phyloP scores from a whole-genome alignment of 2,113 vertebrate genomes.

The Boulengeromyrus knoepffleri region DNA sequence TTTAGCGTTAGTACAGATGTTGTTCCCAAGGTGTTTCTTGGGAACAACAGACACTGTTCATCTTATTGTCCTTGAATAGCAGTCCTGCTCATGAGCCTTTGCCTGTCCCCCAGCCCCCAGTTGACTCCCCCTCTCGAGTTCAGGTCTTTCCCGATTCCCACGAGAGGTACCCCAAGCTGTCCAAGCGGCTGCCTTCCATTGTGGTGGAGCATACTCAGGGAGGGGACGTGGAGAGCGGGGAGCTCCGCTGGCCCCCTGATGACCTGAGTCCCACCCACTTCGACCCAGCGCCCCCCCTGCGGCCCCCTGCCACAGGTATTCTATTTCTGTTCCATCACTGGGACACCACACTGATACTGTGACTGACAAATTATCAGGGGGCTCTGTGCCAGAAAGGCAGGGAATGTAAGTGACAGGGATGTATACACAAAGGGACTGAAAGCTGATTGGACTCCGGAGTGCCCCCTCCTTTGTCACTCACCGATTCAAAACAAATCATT shows the following conservation, averaged over 20 bases:
- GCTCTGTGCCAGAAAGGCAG: neutral
- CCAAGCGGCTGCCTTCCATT: slow-evolving; percentile 79
- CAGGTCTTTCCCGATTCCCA: slow-evolving; percentile 73
- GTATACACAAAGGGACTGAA: too few relatives aligned
- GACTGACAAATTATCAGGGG: neutral
- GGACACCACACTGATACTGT: neutral
- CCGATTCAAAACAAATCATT: too few relatives aligned
- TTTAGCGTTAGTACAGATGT: neutral
- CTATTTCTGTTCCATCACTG: neutral
- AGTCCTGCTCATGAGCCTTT: neutral
- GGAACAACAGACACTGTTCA: neutral
- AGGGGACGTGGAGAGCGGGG: slow-evolving; percentile 78
- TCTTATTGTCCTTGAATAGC: neutral
- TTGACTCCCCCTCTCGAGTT: neutral
- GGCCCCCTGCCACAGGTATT: neutral
- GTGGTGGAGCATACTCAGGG: slow-evolving; percentile 77
- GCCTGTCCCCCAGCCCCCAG: neutral
- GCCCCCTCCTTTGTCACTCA: too few relatives aligned
- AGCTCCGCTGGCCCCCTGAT: slow-evolving; percentile 83
- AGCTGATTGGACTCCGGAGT: too few relatives aligned
- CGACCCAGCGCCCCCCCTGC: neutral
- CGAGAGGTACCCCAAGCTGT: slow-evolving; percentile 75
- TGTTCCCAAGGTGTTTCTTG: neutral
- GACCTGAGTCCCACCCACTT: slow-evolving; percentile 63
- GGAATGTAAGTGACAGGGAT: too few relatives aligned